phyloP scores from a whole-genome alignment of 2,888 invertebrate genomes.

The Philaethria dido region DNA sequence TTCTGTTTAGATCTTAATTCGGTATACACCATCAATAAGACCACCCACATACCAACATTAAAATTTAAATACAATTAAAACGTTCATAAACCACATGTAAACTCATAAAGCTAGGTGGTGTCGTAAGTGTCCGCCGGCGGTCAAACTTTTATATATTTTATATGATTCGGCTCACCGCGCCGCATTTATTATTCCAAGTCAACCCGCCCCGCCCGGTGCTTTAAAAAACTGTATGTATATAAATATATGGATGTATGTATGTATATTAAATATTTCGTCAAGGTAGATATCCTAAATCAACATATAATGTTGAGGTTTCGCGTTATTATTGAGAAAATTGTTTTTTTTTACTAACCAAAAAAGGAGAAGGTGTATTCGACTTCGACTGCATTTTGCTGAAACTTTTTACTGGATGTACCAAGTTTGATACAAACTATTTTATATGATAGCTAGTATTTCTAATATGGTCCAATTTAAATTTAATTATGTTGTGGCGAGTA shows the following conservation, averaged over 20 bases:
- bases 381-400: no score
- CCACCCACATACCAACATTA: neutral
- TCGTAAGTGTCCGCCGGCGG: conserved; percentile 65
- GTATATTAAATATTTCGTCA: conserved; percentile 25
- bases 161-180: conserved; percentile 65
- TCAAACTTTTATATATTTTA: conserved; percentile 81
- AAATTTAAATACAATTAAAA: conserved; percentile 21
- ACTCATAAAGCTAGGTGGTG: conserved; percentile 64
- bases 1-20: no score
- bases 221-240: conserved; percentile 44
- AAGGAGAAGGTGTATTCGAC: no score
- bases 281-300: conserved; percentile 38
- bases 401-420: no score
- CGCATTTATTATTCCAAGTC: conserved; percentile 68
- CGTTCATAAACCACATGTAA: conserved; percentile 54
- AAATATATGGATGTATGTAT: neutral
- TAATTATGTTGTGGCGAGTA: no score
- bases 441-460: no score
- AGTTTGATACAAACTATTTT: no score
- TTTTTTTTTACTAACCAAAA: no score
- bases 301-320: conserved; percentile 25
- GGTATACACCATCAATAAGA: neutral
- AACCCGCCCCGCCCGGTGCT: conserved; percentile 41
- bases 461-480: no score
- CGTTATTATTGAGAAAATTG: conserved; percentile 3